Conservation (phyloP, 2,113 vertebrate genomes). For the Athene cunicularia region DNA sequence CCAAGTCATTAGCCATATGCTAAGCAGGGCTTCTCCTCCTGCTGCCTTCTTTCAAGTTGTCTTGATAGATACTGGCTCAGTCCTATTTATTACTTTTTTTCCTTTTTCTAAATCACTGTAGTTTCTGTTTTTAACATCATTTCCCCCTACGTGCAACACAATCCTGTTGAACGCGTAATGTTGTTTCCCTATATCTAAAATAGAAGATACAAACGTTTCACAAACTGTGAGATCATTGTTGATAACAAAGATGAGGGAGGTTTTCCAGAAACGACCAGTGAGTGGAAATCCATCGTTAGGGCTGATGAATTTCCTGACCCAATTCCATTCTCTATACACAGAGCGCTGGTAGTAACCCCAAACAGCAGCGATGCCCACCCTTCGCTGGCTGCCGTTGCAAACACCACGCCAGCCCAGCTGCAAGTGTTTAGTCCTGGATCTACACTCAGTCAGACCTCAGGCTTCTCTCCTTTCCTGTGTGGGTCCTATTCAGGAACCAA, state of each 20-base stretch:
- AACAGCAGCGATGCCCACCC: neutral
- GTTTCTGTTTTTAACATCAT: neutral
- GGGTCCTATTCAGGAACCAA: neutral
- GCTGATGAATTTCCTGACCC: neutral
- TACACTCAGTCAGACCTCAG: neutral
- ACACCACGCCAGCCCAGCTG: neutral
- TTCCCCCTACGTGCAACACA: fast-evolving
- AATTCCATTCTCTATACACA: neutral
- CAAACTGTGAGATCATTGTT: neutral
- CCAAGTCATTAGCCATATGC: neutral
- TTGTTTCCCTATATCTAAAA: neutral
- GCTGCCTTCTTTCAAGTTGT: neutral
- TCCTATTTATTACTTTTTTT: neutral
- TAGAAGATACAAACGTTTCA: neutral
- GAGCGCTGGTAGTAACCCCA: fast-evolving
- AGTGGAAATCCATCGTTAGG: neutral
- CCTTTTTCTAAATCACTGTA: neutral
- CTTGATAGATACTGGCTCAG: neutral
- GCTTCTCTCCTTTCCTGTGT: neutral
- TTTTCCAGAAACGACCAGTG: neutral
- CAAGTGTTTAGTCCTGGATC: neutral
- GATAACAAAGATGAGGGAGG: neutral
- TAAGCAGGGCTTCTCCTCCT: neutral
- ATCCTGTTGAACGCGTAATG: neutral
- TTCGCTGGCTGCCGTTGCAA: neutral